Evolutionary conservation across 2,888 invertebrate genomes (phyloP).

Genomic region (Lochmaea capreae): DNA sequence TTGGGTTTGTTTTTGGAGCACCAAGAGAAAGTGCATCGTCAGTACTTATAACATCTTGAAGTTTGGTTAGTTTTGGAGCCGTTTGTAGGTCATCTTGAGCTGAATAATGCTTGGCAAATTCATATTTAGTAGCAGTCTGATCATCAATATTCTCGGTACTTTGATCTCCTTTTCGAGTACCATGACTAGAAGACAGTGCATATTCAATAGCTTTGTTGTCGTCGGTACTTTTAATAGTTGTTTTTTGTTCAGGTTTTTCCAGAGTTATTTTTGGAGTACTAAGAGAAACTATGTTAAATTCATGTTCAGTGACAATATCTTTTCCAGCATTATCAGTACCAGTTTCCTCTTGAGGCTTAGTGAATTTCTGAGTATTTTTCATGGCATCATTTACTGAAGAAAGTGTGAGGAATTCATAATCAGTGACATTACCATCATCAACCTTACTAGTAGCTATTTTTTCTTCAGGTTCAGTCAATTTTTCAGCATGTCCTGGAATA

Average conservation of each 20-base stretch:
- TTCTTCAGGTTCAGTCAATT: not conserved
- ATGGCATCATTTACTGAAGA: not conserved
- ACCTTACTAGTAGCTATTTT: not conserved
- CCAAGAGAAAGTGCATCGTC: no score
- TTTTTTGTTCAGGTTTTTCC: not conserved
- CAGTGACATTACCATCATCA: not conserved
- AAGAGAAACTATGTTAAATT: no score
- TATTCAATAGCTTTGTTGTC: not conserved
- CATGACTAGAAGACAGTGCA: not conserved
- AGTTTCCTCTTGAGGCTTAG: not conserved
- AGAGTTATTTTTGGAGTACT: no score
- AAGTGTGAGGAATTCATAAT: not conserved
- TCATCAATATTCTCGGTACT: no score
- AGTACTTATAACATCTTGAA: no score
- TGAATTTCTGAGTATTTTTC: no score
- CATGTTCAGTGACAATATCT: no score
- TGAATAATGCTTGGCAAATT: no score
- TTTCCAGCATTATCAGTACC: not conserved
- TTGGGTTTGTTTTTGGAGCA: not conserved
- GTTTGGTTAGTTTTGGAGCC: no score
- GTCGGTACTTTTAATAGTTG: not conserved
- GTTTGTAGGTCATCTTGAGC: no score
- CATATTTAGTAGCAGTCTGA: no score
- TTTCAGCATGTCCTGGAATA: not conserved
- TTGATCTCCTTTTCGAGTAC: no score